Base-by-base conservation (phyloP, 1,140 invertebrate species). In the Colletes gigas region DNA sequence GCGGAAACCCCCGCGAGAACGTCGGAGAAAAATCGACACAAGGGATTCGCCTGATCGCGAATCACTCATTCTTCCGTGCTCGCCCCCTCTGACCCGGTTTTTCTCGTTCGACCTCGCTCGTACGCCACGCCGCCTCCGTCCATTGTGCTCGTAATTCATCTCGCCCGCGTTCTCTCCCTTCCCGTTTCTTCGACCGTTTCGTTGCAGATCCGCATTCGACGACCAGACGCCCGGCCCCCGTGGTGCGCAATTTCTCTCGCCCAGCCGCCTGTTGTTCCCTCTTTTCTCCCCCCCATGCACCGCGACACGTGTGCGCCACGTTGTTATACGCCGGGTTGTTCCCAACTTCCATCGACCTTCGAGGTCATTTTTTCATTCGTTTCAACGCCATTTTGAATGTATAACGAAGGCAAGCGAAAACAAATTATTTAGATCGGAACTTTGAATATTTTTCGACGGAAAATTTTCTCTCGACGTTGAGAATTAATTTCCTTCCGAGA, bases 141-240 rank as follows among this genome's bases (percentile, higher is more conserved):
- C 67, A 14, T n/a, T 15, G 14, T 15, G 67, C n/a, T 54, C 50
- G 30, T 69, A 69, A 69, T 19, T 69, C 67, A 69, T 39, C 47
- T n/a, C 67, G 9, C 21, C 19, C 67, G 5, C 0, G n/a, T n/a
- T n/a, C n/a, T n/a, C 50, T 10, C 67, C 19, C 10, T 12, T 10
- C 4, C n/a, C 10, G 14, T 66, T 44, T 19, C 63, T 66, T 47
- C 41, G 17, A 0, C 17, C 17, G 30, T 66, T 66, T 47, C 70
- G 81, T 55, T 79, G 67, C 67, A 55, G 67, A 81, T 76, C 74
- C 71, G 21, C 77, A 63, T 83, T 81, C 71, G 66, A 76, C 78
- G 67, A 57, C 50, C 30, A 55, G 67, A 74, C 65, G 65, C 59
- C 68, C 39, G 57, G 65, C 59, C 68, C 39, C 47, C 44, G n/a